Conservation (phyloP, 2,888 invertebrate species). For the Monopis laevigella region DNA sequence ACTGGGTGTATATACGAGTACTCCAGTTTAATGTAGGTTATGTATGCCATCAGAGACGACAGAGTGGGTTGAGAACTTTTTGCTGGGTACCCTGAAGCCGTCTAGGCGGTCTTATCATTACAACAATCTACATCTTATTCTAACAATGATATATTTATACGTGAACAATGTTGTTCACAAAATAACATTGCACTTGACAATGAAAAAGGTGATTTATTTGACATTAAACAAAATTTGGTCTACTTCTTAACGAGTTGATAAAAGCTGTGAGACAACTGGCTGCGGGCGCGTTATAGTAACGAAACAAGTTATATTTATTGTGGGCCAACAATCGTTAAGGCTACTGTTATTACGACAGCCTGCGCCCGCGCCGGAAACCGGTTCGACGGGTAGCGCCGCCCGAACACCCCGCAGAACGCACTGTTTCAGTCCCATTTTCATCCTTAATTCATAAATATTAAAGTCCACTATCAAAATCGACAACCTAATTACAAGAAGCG, state of each 20-base stretch:
- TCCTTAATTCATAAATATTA: not conserved
- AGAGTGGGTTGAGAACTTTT: too few species aligned
- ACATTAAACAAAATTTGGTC: slow-evolving; percentile 14
- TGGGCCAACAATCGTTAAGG: slow-evolving; percentile 49
- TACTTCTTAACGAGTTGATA: slow-evolving; percentile 17
- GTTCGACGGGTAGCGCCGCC: slow-evolving; percentile 28
- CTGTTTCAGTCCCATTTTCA: not conserved
- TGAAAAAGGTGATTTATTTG: not conserved
- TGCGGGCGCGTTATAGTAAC: slow-evolving; percentile 26
- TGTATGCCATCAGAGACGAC: too few species aligned
- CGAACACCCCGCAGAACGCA: not conserved
- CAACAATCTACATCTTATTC: too few species aligned
- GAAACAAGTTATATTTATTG: slow-evolving; percentile 46
- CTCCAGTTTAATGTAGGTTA: too few species aligned
- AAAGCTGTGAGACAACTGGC: slow-evolving; percentile 17
- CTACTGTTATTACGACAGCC: slow-evolving; percentile 49
- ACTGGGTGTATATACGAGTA: too few species aligned
- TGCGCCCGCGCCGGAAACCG: slow-evolving; percentile 30
- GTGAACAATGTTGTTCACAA: too few species aligned
- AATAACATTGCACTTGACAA: too few species aligned
- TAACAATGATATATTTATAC: too few species aligned
- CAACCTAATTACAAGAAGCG: not conserved
- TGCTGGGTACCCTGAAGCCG: too few species aligned
- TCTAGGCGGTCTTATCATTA: too few species aligned
- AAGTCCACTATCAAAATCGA: slow-evolving; percentile 19